phyloP scores from a whole-genome alignment of 2,888 invertebrate species.

The Synergus japonicus region DNA sequence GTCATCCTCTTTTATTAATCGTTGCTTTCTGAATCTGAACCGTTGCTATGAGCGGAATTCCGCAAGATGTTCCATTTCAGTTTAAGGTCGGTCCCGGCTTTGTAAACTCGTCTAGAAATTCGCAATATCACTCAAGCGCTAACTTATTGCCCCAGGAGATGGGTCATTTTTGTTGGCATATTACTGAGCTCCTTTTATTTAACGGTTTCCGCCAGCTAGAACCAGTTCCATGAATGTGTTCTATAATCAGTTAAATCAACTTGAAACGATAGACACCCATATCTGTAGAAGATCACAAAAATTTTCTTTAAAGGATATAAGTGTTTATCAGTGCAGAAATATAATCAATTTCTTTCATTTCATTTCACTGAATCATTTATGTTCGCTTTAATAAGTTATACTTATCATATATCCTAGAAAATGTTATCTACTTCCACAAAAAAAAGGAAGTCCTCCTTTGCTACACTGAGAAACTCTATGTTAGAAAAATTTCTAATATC shows the following conservation, averaged over 20 bases:
- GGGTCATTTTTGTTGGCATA: conserved; percentile 6
- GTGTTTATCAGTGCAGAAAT: conserved; percentile 31
- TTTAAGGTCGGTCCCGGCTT: background rate
- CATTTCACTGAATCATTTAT: background rate
- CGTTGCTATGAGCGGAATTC: background rate
- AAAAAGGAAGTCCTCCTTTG: too few relatives aligned
- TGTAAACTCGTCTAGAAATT: conserved; percentile 11
- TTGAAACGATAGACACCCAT: conserved; percentile 24
- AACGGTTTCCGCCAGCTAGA: conserved; percentile 1
- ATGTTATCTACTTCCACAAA: too few relatives aligned
- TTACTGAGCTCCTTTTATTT: conserved; percentile 6
- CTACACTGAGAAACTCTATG: too few relatives aligned
- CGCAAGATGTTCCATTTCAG: background rate
- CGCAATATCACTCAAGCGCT: conserved; percentile 2
- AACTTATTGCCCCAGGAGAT: conserved; percentile 2
- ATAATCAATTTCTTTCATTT: conserved; percentile 25
- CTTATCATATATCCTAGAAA: background rate
- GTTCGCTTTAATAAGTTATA: background rate
- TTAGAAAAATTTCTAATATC: too few relatives aligned
- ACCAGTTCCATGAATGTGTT: conserved; percentile 9
- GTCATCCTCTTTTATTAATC: background rate
- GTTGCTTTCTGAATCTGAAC: background rate
- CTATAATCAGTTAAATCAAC: conserved; percentile 14
- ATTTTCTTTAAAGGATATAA: background rate
- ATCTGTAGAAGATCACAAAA: background rate